These are phyloP conservation scores for Natrix natrix DNA, from an alignment of 2,797 vertebrate species.

Conservation along the genomic window DNA sequence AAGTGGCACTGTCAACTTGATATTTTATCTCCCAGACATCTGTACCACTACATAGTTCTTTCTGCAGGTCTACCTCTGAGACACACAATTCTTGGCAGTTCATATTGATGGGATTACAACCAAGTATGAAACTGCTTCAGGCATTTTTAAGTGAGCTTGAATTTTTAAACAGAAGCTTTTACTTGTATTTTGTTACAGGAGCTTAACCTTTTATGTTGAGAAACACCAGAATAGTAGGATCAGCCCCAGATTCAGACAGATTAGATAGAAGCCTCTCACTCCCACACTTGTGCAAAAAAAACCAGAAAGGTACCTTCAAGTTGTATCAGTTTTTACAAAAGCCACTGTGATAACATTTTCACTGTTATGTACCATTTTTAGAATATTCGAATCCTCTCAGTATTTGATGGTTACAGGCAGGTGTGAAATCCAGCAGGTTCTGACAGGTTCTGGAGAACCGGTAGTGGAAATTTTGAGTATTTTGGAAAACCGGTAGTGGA, in stretches of 20 bases:
- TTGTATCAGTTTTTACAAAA: background rate
- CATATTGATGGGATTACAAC: background rate
- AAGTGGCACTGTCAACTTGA: background rate
- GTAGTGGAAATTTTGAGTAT: too few relatives aligned
- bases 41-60: background rate
- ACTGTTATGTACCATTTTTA: background rate
- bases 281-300: background rate
- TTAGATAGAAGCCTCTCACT: background rate
- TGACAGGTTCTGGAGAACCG: too few relatives aligned
- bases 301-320: background rate
- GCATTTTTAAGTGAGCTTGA: background rate
- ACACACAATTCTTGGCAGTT: background rate
- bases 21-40: background rate
- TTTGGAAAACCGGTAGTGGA: too few relatives aligned
- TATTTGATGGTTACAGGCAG: background rate
- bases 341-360: too few relatives aligned
- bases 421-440: too few relatives aligned
- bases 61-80: constrained; percentile 4
- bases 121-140: background rate
- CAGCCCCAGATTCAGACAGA: background rate
- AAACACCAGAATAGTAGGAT: constrained; percentile 14
- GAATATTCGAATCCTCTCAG: background rate
- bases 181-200: background rate
- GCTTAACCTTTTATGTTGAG: background rate
- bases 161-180: constrained; percentile 13